These are phyloP conservation scores for Oceanites oceanicus DNA, from an alignment of 2,113 vertebrate species.

Conservation along the genomic window DNA sequence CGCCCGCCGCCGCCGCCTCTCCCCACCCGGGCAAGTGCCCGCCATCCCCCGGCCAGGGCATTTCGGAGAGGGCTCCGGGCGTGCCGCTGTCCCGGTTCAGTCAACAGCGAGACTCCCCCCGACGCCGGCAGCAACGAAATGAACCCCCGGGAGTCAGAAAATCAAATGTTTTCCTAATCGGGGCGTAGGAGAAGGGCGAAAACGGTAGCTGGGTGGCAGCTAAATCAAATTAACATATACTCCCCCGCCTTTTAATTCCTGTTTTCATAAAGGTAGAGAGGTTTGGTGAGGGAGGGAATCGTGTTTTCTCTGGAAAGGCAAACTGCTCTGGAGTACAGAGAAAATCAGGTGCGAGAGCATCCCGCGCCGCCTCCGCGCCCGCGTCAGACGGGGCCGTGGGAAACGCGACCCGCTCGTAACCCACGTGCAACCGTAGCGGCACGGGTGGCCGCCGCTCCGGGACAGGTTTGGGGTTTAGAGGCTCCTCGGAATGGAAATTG, in stretches of 20 bases:
- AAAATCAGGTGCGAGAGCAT: background rate
- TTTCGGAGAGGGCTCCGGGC: background rate
- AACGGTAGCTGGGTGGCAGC: background rate
- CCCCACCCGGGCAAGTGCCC: background rate
- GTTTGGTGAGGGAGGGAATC: background rate
- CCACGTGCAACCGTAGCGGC: fast-evolving
- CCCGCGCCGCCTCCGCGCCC: background rate
- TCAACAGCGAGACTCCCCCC: background rate
- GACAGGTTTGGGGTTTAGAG: background rate
- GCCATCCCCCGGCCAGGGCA: background rate
- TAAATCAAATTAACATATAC: background rate
- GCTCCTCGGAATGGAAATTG: background rate
- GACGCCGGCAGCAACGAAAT: background rate
- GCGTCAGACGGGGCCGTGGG: background rate
- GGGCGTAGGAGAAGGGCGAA: background rate
- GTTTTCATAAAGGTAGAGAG: background rate
- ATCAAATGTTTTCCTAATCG: background rate
- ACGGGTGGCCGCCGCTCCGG: too few species aligned
- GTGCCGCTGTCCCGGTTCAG: background rate
- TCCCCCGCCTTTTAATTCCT: background rate
- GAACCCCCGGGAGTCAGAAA: background rate
- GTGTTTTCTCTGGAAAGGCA: background rate
- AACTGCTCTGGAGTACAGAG: background rate
- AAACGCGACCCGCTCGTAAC: too few species aligned
- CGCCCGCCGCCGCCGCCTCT: background rate